Evolutionary conservation across 2,888 invertebrate species (phyloP).

Genomic region (Serripes groenlandicus): DNA sequence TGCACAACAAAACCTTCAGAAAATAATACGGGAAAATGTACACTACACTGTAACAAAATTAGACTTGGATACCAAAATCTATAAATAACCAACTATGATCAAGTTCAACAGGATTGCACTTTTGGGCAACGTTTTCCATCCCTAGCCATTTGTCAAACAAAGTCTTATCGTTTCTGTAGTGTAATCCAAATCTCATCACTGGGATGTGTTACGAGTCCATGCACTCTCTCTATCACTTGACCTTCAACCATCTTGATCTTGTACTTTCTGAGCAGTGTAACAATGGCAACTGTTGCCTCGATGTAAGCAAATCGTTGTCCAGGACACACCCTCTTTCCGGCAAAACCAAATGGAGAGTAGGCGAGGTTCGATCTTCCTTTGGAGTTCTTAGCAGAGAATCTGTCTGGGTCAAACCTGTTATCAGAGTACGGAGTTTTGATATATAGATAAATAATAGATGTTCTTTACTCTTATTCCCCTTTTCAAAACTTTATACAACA

Average conservation of each 20-base stretch:
- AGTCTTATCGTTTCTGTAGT: slow-evolving; percentile 71
- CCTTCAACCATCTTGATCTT: slow-evolving; percentile 82
- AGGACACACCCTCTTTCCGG: slow-evolving; percentile 84
- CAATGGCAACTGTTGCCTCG: slow-evolving; percentile 78
- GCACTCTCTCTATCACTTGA: slow-evolving; percentile 82
- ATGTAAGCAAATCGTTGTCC: slow-evolving; percentile 80
- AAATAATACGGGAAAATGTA: too few relatives aligned
- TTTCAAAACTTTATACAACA: too few relatives aligned
- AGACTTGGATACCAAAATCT: too few relatives aligned
- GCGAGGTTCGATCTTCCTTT: slow-evolving; percentile 74
- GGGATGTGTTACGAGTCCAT: slow-evolving; percentile 85
- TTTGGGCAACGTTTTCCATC: too few relatives aligned
- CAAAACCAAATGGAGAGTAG: slow-evolving; percentile 86
- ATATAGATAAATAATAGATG: too few relatives aligned
- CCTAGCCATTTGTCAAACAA: too few relatives aligned
- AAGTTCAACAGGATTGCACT: too few relatives aligned
- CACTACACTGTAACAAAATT: too few relatives aligned
- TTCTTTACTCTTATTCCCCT: too few relatives aligned
- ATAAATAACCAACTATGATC: too few relatives aligned
- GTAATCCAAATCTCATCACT: slow-evolving; percentile 86
- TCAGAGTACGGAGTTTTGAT: too few relatives aligned
- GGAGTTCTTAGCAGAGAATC: slow-evolving; percentile 79
- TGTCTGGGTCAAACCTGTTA: slow-evolving; percentile 86
- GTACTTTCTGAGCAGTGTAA: slow-evolving; percentile 81
- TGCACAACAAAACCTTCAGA: too few relatives aligned